These are phyloP conservation scores for Epicauta chinensis DNA, from an alignment of 1,140 invertebrate genomes.

Conservation along the genomic window DNA sequence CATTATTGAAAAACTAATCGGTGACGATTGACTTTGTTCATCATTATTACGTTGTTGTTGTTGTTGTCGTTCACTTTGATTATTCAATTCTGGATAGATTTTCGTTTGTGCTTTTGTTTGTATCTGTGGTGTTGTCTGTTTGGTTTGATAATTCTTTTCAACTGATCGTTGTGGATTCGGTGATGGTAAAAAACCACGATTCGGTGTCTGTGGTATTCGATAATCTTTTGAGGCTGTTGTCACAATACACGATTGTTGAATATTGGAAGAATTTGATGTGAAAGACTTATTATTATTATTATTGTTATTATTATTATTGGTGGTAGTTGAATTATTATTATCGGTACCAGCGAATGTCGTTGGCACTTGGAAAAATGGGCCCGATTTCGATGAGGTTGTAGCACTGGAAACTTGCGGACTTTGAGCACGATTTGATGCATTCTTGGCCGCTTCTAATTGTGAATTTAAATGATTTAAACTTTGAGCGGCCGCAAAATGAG, in stretches of 20 bases:
- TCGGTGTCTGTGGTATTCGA: constrained; percentile 47
- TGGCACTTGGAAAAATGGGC: constrained; percentile 58
- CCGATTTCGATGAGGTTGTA: constrained; percentile 48
- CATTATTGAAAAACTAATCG: constrained; percentile 69
- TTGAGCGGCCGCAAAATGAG: constrained; percentile 58
- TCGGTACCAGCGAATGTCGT: constrained; percentile 46
- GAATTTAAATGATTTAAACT: constrained; percentile 57
- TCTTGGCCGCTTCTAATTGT: constrained; percentile 49
- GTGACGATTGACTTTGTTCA: constrained; percentile 59
- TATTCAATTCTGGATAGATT: constrained; percentile 56
- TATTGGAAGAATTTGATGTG: constrained; percentile 50
- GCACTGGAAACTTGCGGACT: constrained; percentile 38
- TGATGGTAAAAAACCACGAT: constrained; percentile 25
- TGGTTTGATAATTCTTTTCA: constrained; percentile 40
- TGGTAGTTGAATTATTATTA: constrained; percentile 31
- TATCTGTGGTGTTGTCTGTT: constrained; percentile 49
- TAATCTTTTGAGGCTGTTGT: constrained; percentile 58
- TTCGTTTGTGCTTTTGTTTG: constrained; percentile 65
- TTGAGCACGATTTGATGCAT: constrained; percentile 42
- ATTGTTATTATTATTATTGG: too few species aligned
- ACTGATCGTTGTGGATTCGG: constrained; percentile 28
- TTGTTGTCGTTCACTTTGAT: constrained; percentile 48
- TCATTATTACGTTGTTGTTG: constrained; percentile 48
- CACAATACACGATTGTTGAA: constrained; percentile 60
- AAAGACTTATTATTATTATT: constrained; percentile 44